These are phyloP conservation scores for Periophthalmus magnuspinnatus DNA, from an alignment of 2,797 vertebrate species.

Conservation along the genomic window DNA sequence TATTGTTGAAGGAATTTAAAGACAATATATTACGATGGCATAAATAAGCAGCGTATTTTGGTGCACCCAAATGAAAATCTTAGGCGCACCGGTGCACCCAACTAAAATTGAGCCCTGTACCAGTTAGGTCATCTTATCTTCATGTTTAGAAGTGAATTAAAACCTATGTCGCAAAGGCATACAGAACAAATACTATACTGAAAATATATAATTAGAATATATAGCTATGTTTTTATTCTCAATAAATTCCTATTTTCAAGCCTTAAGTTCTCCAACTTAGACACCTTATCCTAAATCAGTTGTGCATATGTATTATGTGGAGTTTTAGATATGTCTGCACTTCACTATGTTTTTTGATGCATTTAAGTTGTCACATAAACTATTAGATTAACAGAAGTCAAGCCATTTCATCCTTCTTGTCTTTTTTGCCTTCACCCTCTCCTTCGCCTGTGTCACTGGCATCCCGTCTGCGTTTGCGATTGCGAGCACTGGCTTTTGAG, in stretches of 20 bases:
- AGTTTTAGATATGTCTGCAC: conserved; percentile 53
- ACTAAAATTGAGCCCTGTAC: background rate
- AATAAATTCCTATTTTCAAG: conserved; percentile 21
- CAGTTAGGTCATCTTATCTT: background rate
- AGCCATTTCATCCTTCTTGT: conserved; percentile 65
- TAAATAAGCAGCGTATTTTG: no score
- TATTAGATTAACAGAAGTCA: conserved; percentile 52
- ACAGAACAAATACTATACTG: conserved; percentile 46
- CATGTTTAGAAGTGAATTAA: background rate
- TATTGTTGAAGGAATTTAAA: no score
- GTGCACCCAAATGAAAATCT: no score
- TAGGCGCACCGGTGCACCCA: no score
- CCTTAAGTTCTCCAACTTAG: conserved; percentile 32
- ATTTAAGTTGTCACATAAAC: conserved; percentile 52
- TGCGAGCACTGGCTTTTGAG: conserved; percentile 65
- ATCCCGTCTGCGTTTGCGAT: conserved; percentile 76
- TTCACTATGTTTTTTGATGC: conserved; percentile 53
- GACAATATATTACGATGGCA: no score
- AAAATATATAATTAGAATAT: conserved; percentile 22
- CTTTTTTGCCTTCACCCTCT: conserved; percentile 71
- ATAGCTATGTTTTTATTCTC: background rate
- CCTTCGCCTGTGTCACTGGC: conserved; percentile 55
- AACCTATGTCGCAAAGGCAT: conserved; percentile 45
- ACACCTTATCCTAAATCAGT: conserved; percentile 30
- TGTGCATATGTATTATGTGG: conserved; percentile 55